Percentiles rank a stretch among this genome's conserved stretches.
phyloP scores from a whole-genome alignment of 2,888 invertebrate genomes.

The Ochropacha duplaris region DNA sequence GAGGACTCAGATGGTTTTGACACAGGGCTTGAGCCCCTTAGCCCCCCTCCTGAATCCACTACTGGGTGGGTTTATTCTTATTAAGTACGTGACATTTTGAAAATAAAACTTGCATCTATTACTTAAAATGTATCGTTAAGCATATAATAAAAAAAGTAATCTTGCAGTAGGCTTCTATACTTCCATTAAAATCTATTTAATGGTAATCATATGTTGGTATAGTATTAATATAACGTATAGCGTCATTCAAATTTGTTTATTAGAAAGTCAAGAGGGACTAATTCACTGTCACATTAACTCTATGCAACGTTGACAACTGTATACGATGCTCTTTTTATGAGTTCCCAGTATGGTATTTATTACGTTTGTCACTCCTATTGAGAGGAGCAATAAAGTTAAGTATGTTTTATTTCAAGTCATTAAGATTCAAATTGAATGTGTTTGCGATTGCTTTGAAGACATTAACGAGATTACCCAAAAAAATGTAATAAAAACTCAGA shows the following conservation, averaged over 20 bases:
- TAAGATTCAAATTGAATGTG: slow-evolving; percentile 41
- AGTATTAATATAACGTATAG: slow-evolving; percentile 20
- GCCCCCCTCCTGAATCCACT: too few species aligned
- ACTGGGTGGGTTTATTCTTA: too few species aligned
- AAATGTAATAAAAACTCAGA: background rate
- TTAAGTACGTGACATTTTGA: too few species aligned
- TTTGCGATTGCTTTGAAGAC: slow-evolving; percentile 51
- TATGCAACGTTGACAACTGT: slow-evolving; percentile 59
- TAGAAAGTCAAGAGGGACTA: slow-evolving; percentile 60
- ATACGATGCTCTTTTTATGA: slow-evolving; percentile 70
- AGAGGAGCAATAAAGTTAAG: slow-evolving; percentile 57
- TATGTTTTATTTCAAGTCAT: slow-evolving; percentile 48
- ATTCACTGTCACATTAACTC: slow-evolving; percentile 66
- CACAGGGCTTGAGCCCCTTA: too few species aligned
- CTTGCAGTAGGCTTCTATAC: too few species aligned
- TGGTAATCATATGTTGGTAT: slow-evolving; percentile 29
- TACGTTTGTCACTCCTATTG: slow-evolving; percentile 60
- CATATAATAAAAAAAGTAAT: too few species aligned
- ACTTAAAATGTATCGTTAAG: too few species aligned
- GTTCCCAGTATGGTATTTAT: slow-evolving; percentile 66
- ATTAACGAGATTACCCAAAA: slow-evolving; percentile 39
- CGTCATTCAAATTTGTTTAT: slow-evolving; percentile 60
- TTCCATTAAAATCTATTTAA: slow-evolving; percentile 12
- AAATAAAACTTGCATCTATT: too few species aligned
- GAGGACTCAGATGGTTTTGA: too few species aligned